These are phyloP conservation scores for Ursus arctos DNA, from an alignment of 2,113 vertebrate genomes.

Conservation along the genomic window DNA sequence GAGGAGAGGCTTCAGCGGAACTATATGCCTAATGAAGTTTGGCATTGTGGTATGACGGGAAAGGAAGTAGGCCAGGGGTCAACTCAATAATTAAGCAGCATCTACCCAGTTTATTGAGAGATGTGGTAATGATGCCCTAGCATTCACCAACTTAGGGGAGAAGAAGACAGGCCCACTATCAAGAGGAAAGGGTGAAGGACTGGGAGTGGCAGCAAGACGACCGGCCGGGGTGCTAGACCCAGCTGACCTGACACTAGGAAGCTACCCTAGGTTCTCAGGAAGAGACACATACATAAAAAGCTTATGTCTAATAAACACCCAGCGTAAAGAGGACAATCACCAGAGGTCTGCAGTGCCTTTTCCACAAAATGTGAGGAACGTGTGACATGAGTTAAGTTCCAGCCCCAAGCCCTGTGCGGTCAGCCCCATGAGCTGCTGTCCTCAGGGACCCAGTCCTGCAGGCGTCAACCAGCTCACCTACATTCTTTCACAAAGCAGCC, in stretches of 20 bases:
- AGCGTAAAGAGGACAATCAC: background rate
- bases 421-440: background rate
- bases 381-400: background rate
- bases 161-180: background rate
- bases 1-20: background rate
- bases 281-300: background rate
- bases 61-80: background rate
- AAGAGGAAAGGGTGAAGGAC: background rate
- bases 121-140: background rate
- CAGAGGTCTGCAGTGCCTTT: background rate
- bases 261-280: background rate
- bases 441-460: accelerated
- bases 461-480: background rate
- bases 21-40: accelerated
- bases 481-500: background rate
- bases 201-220: accelerated
- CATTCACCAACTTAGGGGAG: background rate
- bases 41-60: background rate
- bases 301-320: too few species aligned
- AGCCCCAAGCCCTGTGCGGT: accelerated
- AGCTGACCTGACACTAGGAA: background rate
- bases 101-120: background rate
- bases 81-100: background rate
- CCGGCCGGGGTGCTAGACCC: accelerated
- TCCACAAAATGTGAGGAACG: background rate